Conservation (phyloP, 2,113 vertebrate genomes). For the Podarcis cretensis region DNA sequence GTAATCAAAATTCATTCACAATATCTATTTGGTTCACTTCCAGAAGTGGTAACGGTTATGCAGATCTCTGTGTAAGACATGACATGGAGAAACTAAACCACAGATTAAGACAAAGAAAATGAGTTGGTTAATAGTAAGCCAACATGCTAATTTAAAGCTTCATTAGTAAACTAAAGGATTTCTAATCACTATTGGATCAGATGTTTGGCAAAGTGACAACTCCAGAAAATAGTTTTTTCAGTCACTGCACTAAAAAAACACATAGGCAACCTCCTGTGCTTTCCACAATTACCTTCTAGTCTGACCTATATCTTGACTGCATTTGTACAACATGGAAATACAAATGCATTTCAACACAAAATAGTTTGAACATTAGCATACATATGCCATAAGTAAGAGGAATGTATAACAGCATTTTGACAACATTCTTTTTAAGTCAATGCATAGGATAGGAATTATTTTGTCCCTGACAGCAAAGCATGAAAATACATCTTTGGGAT, state of each 20-base stretch:
- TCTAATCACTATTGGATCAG: constrained; percentile 37
- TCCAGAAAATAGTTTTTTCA: constrained; percentile 20
- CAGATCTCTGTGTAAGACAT: constrained; percentile 35
- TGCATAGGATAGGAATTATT: constrained; percentile 39
- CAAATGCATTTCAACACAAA: constrained; percentile 60
- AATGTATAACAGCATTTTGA: constrained; percentile 13
- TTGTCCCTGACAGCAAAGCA: constrained; percentile 53
- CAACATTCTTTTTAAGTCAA: constrained; percentile 36
- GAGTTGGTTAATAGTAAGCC: constrained; percentile 21
- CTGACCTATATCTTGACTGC: constrained; percentile 53
- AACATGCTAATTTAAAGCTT: constrained; percentile 26
- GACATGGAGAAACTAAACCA: constrained; percentile 12
- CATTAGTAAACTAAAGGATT: constrained; percentile 26
- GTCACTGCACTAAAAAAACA: constrained; percentile 26
- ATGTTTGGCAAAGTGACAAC: constrained; percentile 45
- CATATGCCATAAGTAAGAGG: constrained; percentile 1
- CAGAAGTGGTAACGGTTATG: not conserved
- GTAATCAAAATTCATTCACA: constrained; percentile 52
- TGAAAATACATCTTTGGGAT: constrained; percentile 59
- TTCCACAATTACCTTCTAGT: constrained; percentile 11
- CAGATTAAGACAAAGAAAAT: constrained; percentile 29
- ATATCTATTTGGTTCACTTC: constrained; percentile 56
- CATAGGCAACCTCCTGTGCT: not conserved
- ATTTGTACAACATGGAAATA: constrained; percentile 50
- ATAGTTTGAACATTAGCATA: not conserved